These are phyloP conservation scores for Anthopleura sola DNA, from an alignment of 64 coral and sea anemone genomes.

Conservation along the genomic window DNA sequence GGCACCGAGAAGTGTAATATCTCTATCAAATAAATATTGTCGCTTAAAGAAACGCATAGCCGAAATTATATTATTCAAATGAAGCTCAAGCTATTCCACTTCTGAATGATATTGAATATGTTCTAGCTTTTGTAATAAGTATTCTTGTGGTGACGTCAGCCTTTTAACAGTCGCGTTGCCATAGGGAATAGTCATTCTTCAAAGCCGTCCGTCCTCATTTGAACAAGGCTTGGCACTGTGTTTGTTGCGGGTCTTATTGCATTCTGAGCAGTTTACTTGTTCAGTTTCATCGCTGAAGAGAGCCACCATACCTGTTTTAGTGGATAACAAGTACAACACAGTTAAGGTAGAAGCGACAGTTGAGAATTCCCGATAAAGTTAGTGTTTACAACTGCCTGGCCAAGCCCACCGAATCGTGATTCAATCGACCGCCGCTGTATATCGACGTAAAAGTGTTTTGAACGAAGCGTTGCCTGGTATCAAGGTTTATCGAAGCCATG, in stretches of 20 bases:
- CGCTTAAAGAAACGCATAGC: not conserved
- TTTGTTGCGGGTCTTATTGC: not conserved
- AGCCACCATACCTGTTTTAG: not conserved
- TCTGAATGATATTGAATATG: constrained; percentile 10
- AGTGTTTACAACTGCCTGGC: not conserved
- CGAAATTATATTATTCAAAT: not conserved
- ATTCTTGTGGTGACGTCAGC: constrained; percentile 12
- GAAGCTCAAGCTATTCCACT: too few species aligned
- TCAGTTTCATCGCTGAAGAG: not conserved
- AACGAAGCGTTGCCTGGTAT: constrained; percentile 14
- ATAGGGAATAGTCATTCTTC: constrained; percentile 13
- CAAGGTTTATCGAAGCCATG: constrained; percentile 8
- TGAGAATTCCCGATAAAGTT: not conserved
- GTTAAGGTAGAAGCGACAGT: not conserved
- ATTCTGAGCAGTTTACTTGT: not conserved
- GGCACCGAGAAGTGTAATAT: not conserved
- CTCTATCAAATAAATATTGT: not conserved
- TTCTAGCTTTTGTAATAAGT: not conserved
- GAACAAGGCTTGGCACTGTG: constrained; percentile 20
- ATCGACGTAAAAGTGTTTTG: not conserved
- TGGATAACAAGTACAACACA: not conserved
- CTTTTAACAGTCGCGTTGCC: constrained; percentile 19
- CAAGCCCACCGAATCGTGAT: constrained; percentile 2
- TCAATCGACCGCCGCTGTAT: not conserved
- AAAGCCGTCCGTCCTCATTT: not conserved